These are phyloP conservation scores for Drosophila nigricruria DNA, from an alignment of 2,888 invertebrate species.

Conservation along the genomic window DNA sequence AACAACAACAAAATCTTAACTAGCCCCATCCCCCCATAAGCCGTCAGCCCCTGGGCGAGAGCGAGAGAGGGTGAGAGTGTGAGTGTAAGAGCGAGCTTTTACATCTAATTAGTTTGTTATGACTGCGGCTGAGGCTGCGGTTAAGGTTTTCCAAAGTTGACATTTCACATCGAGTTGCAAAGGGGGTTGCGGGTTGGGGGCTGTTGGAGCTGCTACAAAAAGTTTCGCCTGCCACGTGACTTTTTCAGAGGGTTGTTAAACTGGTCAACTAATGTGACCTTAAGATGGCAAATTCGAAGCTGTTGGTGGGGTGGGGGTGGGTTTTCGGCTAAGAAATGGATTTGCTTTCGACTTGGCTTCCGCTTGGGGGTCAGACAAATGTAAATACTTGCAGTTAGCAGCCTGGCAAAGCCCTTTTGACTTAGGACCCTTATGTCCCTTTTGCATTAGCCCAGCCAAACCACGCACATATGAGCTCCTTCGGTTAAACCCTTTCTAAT, in stretches of 20 bases:
- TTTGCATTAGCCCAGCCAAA: constrained; percentile 58
- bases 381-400: constrained; percentile 67
- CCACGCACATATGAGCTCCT: constrained; percentile 16
- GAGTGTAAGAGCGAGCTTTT: constrained; percentile 54
- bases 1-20: constrained; percentile 31
- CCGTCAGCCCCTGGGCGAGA: neutral
- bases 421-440: constrained; percentile 62
- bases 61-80: neutral
- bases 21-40: constrained; percentile 19
- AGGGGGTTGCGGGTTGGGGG: neutral
- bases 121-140: constrained; percentile 27
- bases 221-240: constrained; percentile 44
- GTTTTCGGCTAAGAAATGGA: constrained; percentile 27
- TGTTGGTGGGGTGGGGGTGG: neutral
- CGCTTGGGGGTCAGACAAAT: constrained; percentile 42
- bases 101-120: constrained; percentile 72
- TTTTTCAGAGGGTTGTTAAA: constrained; percentile 51
- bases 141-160: constrained; percentile 51
- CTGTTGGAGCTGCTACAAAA: neutral
- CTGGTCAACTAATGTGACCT: constrained; percentile 68
- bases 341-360: constrained; percentile 38
- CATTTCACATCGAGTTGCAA: constrained; percentile 43
- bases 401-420: constrained; percentile 59
- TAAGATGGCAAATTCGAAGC: constrained; percentile 37
- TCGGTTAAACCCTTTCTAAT: constrained; percentile 42